These are phyloP conservation scores for Drosophila tanythrix DNA, from an alignment of 2,888 invertebrate species.

Conservation along the genomic window DNA sequence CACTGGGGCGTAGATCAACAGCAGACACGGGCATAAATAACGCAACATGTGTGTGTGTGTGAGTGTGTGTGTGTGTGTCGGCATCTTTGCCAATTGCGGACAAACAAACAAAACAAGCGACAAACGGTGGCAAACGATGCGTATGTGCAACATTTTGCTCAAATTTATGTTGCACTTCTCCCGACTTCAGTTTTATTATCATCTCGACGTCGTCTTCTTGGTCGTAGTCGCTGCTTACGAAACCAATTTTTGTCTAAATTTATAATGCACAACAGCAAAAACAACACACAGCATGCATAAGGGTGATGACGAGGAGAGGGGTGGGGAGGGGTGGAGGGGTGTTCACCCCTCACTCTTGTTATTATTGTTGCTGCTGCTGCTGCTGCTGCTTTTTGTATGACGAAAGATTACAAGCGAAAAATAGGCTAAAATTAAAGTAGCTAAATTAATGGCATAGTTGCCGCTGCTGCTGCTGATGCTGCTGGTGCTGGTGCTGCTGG, in stretches of 20 bases:
- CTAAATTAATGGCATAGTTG: constrained; percentile 70
- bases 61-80: constrained; percentile 38
- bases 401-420: constrained; percentile 70
- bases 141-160: constrained; percentile 74
- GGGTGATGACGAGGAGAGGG: background rate
- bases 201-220: constrained; percentile 43
- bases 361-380: constrained; percentile 29
- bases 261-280: constrained; percentile 42
- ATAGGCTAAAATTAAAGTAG: constrained; percentile 73
- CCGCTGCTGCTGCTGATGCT: constrained; percentile 28
- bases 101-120: constrained; percentile 43
- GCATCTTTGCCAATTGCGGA: constrained; percentile 59
- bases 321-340: background rate
- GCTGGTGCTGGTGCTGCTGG: constrained; percentile 15
- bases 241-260: constrained; percentile 58
- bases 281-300: constrained; percentile 11
- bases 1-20: constrained; percentile 12
- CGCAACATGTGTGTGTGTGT: constrained; percentile 32
- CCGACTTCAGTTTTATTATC: constrained; percentile 77
- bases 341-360: constrained; percentile 23
- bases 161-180: constrained; percentile 81
- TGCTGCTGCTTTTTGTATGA: constrained; percentile 50
- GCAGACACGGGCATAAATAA: constrained; percentile 75
- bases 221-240: constrained; percentile 44
- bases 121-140: constrained; percentile 54